Base-by-base conservation (phyloP, 2,888 invertebrate species). In the Syrphus vitripennis region DNA sequence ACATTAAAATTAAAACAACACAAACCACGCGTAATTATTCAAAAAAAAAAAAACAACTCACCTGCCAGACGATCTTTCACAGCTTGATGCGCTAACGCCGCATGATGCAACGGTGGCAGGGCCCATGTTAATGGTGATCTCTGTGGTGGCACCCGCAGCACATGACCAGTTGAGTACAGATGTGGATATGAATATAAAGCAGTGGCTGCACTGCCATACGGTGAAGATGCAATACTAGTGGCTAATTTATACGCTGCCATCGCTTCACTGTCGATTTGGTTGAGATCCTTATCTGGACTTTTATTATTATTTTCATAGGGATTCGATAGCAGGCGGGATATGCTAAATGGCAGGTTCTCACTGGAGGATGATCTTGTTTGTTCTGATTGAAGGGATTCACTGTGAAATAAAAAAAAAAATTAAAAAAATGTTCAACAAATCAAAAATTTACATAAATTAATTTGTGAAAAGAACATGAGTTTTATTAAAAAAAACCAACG, bases 41-140 rank as follows among this genome's bases (percentile, higher is more conserved):
- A 12, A 24, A 31, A 19, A n/a, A 10, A 57, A 48, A 50, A 65
- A 26, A 5, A n/a, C 7, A 26, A 93, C 95, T 94, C 93, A 97
- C 97, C 96, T 93, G 96, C 96, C 89, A 97, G 93, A 93, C 97
- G 94, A 92, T 97, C 96, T 93, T 97, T 97, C 89, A 96, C 96
- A 90, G 96, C 96, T 93, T 96, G 96, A 90, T 96, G 95, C 2
- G 96, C 96, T 90, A 96, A 95, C 63, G 96, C 96, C 2, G 96
- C 96, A 93, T 91, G 93, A 89, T 93, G 93, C 83, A 93, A 88
- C 57, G 93, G 92, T 84, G 93, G 91, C 90, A 94, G 88, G 90
- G 94, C 89, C 94, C 94, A 88, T 48, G 93, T 91, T 67, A 93
- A 88, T 61, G 92, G 92, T 74, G 92, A 91, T 65, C 93, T 89